Base-by-base conservation (phyloP, 2,797 vertebrate genomes). In the Amniataba percoides region DNA sequence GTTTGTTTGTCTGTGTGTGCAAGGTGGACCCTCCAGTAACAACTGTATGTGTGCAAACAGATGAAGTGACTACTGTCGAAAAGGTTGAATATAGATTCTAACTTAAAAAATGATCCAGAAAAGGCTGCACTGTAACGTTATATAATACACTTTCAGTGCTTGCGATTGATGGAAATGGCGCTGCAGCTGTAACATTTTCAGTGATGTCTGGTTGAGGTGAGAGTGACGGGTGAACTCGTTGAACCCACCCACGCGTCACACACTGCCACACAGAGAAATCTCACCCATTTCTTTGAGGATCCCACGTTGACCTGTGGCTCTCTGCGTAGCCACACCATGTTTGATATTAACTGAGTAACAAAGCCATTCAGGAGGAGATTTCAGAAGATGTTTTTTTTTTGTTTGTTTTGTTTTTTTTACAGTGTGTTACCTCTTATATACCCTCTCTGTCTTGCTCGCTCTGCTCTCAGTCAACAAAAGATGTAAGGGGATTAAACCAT, bases 401-500 rank as follows among this genome's bases (percentile, higher is more conserved):
- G n/a, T n/a, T n/a, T n/a, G n/a, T n/a, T n/a, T n/a, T n/a, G n/a
- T n/a, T 31, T 31, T 31, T 31, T 31, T 74, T 42, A 71, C 64
- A 58, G 71, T 78, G 49, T 5, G 25, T 80, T 90, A 83, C 88
- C 77, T 85, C 63, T 58, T 40, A 18, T 69, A 58, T 67, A 63
- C 66, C 59, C 58, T 76, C 81, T 67, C 69, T 77, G 78, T 80
- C 78, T 88, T 55, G 53, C 71, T 68, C 14, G 60, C 75, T 85
- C 78, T 66, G 68, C 77, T 76, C 88, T 71, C 80, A 72, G 65
- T 87, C 85, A 83, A 89, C 86, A 91, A 88, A 89, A 85, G 83
- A 87, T 90, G 85, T 87, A 88, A 88, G 75, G 82, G 78, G 90
- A 89, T 91, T 90, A 91, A 90, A 82, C 65, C 87, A 77, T 81